Percentiles rank a stretch among this genome's conserved stretches.
phyloP scores from a whole-genome alignment of 2,113 vertebrate species.

The Strix uralensis region DNA sequence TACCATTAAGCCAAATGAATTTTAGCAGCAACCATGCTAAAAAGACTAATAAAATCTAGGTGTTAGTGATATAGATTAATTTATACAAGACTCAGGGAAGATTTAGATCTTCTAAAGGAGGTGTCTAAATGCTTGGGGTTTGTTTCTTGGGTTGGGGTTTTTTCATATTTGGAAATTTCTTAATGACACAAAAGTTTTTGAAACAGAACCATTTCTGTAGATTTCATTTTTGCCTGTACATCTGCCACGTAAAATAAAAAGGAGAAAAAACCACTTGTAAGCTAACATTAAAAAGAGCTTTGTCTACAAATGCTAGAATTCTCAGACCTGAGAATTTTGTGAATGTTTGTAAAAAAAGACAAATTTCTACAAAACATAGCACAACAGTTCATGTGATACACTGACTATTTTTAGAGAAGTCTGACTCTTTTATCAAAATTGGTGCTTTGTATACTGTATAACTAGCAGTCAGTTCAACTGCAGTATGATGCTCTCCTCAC shows the following conservation, averaged over 20 bases:
- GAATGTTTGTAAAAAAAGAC: not conserved
- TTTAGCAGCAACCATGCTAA: not conserved
- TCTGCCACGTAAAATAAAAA: not conserved
- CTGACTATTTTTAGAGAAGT: not conserved
- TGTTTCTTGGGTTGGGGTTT: not conserved
- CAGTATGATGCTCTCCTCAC: not conserved
- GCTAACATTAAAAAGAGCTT: not conserved
- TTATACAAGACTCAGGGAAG: not conserved
- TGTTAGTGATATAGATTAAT: not conserved
- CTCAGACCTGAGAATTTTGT: not conserved
- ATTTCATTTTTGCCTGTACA: not conserved
- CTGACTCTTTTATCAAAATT: not conserved
- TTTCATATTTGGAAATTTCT: not conserved
- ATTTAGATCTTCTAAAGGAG: not conserved
- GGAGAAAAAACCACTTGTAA: fast-evolving
- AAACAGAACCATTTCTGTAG: not conserved
- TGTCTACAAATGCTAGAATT: not conserved
- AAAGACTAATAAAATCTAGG: not conserved
- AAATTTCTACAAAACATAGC: not conserved
- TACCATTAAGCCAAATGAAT: not conserved
- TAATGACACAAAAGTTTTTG: not conserved
- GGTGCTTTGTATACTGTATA: not conserved
- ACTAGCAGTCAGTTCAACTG: not conserved
- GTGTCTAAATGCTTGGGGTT: not conserved
- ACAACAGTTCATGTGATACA: not conserved